A percentile compares a stretch with the other conserved stretches of the same genome.
Conservation (phyloP, 2,888 invertebrate genomes). For the Melinopterus prodromus region DNA sequence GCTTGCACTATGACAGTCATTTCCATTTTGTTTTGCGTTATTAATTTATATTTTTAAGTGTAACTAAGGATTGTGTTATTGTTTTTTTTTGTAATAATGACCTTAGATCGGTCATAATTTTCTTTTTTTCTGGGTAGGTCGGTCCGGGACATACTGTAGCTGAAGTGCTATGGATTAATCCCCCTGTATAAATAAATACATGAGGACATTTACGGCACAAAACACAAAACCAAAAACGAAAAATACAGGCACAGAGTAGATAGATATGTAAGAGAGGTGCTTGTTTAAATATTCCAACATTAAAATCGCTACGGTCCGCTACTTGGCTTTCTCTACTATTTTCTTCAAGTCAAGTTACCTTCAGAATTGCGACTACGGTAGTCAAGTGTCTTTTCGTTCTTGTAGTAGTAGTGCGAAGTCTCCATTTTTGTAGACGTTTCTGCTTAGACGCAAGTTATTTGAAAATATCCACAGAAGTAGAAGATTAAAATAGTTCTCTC, state of each 20-base stretch:
- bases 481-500: neutral
- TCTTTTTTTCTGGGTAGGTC: no score
- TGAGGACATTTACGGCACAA: neutral
- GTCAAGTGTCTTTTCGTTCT: neutral
- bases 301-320: neutral
- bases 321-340: neutral
- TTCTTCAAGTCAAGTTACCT: neutral
- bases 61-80: no score
- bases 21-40: no score
- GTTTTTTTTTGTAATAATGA: no score
- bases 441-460: neutral
- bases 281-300: neutral
- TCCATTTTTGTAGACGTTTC: neutral
- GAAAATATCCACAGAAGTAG: neutral
- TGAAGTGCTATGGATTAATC: no score
- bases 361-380: neutral
- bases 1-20: no score
- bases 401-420: neutral
- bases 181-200: neutral
- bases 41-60: no score
- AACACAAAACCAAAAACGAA: neutral
- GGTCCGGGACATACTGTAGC: no score
- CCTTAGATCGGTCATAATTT: no score
- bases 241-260: neutral
- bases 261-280: neutral